Evolutionary conservation across 2,113 vertebrate species (phyloP).

Genomic region (Garra rufa): DNA sequence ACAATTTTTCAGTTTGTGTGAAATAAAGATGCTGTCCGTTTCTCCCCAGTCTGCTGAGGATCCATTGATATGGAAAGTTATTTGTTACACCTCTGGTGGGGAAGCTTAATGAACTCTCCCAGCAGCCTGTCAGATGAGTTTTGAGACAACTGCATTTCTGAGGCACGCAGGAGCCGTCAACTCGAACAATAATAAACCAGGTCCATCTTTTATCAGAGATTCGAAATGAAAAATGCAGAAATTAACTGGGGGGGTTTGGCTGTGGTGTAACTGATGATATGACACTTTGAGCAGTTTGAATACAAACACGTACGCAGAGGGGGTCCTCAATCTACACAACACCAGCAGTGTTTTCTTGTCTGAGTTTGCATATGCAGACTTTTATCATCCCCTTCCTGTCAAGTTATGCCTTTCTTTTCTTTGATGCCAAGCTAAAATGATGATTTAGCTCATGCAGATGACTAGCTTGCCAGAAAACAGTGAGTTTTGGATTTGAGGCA

Average conservation of each 20-base stretch:
- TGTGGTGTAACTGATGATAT: constrained; percentile 22
- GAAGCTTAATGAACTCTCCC: constrained; percentile 30
- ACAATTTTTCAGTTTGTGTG: neutral
- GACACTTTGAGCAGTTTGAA: constrained; percentile 13
- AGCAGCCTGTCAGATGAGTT: constrained; percentile 54
- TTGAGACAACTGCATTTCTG: constrained; percentile 42
- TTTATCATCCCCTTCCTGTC: neutral
- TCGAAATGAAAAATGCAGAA: constrained; percentile 30
- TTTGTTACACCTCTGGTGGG: constrained; percentile 42
- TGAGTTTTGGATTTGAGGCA: neutral
- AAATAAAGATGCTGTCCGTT: constrained; percentile 23
- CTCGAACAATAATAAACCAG: constrained; percentile 30
- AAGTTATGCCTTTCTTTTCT: constrained; percentile 2
- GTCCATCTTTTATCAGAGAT: constrained; percentile 5
- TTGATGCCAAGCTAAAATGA: constrained; percentile 11
- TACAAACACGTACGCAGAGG: neutral
- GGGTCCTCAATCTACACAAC: constrained; percentile 8
- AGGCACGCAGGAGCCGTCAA: constrained; percentile 6
- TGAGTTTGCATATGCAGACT: neutral
- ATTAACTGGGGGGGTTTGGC: neutral
- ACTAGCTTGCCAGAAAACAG: constrained; percentile 1
- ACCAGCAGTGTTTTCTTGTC: neutral
- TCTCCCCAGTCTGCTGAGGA: constrained; percentile 44
- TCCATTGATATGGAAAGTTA: constrained; percentile 49
- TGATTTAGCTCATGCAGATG: constrained; percentile 16